Conservation (phyloP, 2,797 vertebrate genomes). For the Pogonophryne albipinna region DNA sequence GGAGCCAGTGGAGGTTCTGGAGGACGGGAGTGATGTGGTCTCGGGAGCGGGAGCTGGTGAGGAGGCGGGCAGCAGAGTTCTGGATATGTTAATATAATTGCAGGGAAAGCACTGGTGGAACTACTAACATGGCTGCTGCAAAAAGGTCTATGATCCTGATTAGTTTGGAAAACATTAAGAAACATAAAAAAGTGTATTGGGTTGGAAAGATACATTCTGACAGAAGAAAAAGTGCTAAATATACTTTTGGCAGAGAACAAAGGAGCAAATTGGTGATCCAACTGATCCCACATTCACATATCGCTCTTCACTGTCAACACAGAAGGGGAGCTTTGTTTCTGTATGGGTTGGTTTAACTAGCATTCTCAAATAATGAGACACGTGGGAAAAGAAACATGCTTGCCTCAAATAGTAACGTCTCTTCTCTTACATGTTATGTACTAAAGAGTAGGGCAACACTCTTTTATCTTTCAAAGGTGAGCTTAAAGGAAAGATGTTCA, state of each 20-base stretch:
- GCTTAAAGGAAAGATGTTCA: background rate
- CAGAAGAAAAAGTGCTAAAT: background rate
- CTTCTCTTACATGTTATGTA: background rate
- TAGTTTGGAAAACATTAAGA: background rate
- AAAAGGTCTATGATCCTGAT: background rate
- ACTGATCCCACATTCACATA: background rate
- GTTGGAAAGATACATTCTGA: too few relatives aligned
- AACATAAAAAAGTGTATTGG: background rate
- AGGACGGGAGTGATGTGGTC: too few relatives aligned
- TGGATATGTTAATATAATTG: background rate
- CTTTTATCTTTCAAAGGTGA: background rate
- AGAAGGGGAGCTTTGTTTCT: background rate
- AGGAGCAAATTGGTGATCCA: background rate
- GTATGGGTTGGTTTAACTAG: background rate
- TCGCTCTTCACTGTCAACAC: background rate
- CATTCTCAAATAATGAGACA: background rate
- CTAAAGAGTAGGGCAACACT: background rate
- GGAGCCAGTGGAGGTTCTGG: too few relatives aligned
- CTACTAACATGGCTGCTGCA: background rate
- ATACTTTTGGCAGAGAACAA: background rate
- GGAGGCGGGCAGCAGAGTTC: too few relatives aligned
- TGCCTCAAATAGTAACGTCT: background rate
- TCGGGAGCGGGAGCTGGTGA: too few relatives aligned
- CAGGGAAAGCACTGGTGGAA: background rate
- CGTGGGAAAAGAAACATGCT: background rate